Base-by-base conservation (phyloP, 1,140 invertebrate genomes). In the Drosophila pandora region DNA sequence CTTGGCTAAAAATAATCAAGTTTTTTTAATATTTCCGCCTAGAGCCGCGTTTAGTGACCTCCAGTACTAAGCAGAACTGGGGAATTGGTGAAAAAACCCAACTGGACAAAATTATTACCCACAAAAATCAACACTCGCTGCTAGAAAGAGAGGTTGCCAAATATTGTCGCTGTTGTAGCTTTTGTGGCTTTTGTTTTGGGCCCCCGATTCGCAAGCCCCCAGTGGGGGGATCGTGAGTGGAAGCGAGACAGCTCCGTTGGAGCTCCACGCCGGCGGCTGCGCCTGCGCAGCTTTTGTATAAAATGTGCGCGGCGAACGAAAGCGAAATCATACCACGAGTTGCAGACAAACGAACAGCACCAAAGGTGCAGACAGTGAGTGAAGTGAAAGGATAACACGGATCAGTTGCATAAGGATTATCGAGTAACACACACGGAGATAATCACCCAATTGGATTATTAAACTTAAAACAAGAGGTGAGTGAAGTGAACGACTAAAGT, bases 261-360 rank as follows among this genome's bases (percentile, higher is more conserved):
- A 63, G 49, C 72, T 73, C 48, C 63, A 28, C 45, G 65, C 28
- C 50, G 76, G 76, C 30, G 68, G 68, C 34, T 49, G 79, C 84
- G 83, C 83, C 65, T 79, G 84, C 75, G 67, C 55, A 73, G 52
- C 61, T 87, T 88, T 76, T 70, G 84, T 90, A 90, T 90, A 90
- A 90, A 90, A 81, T 59, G 65, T 59, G 61, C 63, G 41, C 79
- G 62, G 28, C 67, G n/a, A 70, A 61, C 50, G 75, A 90, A 90
- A 90, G 79, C 88, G 62, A 90, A 81, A 90, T 88, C 88, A 90
- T 88, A 88, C 37, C 84, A 90, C 73, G 73, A 90, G 62, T 65
- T 70, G 77, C 65, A 62, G 70, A 71, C 73, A 71, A 90, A 79
- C 77, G 70, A 60, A 49, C 10, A 69, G 80, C 69, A 79, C 78